These are phyloP conservation scores for Hiodon tergisus DNA, from an alignment of 2,113 vertebrate species.

Conservation along the genomic window DNA sequence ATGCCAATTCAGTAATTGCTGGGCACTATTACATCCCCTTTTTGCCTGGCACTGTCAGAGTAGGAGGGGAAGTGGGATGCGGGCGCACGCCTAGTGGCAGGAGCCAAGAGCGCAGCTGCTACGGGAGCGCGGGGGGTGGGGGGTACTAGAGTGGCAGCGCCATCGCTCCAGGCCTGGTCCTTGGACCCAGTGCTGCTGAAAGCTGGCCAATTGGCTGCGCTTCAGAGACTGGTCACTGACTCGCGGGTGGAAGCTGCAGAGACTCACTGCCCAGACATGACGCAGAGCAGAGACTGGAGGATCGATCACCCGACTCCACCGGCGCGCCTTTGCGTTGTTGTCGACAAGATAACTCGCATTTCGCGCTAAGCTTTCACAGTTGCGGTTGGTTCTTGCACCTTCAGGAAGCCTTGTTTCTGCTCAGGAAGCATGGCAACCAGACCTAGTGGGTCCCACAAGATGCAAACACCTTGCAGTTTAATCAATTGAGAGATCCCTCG, in stretches of 20 bases:
- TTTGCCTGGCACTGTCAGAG: slow-evolving; percentile 81
- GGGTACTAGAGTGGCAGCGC: slow-evolving; percentile 67
- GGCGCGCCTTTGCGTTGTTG: background rate
- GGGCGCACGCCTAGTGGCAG: slow-evolving; percentile 68
- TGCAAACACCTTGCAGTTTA: slow-evolving; percentile 32
- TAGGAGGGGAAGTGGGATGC: slow-evolving; percentile 68
- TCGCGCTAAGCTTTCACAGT: background rate
- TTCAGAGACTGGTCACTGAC: slow-evolving; percentile 65
- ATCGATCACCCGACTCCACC: no score
- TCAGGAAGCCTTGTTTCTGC: background rate
- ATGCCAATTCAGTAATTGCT: slow-evolving; percentile 99
- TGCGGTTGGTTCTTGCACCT: slow-evolving; percentile 4
- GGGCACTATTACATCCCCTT: slow-evolving; percentile 92
- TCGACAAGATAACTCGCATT: background rate
- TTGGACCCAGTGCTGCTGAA: slow-evolving; percentile 57
- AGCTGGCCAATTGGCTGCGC: slow-evolving; percentile 69
- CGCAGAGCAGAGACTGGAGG: background rate
- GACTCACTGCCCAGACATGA: slow-evolving; percentile 48
- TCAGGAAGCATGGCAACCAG: slow-evolving; percentile 15
- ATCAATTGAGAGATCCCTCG: slow-evolving; percentile 37
- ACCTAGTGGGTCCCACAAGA: background rate
- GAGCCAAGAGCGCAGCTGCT: slow-evolving; percentile 90
- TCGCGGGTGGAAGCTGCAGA: slow-evolving; percentile 61
- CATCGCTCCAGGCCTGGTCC: slow-evolving; percentile 66
- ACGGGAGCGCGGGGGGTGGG: slow-evolving; percentile 52